Evolutionary conservation across 2,113 vertebrate genomes (phyloP), one percentile per base, ranked within the genome.

Genomic region (Damaliscus lunatus): DNA sequence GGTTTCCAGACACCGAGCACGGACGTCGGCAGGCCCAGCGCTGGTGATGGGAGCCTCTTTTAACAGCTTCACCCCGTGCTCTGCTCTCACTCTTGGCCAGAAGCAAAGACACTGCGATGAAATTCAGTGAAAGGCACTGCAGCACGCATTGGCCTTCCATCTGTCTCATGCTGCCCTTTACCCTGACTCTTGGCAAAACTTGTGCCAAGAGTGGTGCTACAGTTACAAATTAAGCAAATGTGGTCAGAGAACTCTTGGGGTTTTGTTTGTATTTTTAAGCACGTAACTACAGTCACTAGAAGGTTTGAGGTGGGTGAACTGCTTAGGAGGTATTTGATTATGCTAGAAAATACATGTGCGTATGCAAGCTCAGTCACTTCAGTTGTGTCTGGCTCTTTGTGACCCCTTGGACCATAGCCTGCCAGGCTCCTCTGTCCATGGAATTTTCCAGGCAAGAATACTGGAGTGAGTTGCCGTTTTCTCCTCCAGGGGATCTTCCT

Each of bases 131-230:
- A 12, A 17, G 8, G 31, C 78, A 2, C 15, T 4, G 55, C 52
- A 23, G 40, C 16, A 11, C 36, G 2, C 16, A 0, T 12, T 3
- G 29, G 74, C 36, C 52, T 53, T 48, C 17, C 55, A 4, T 40
- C 50, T 0, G 15, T 5, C 67, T 14, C 10, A 3, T 0, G 31
- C 36, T 16, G 23, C 16, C 88, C 57, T n/a, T 59, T 21, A 8
- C 7, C 7, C 62, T 5, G 16, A 6, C 27, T 81, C 33, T 36
- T 50, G 52, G n/a, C 27, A 25, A 36, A 36, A 95, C 29, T 5
- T n/a, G 23, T 13, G 31, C 29, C n/a, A 12, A 27, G 0, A 2
- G 36, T 5, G 12, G 25, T 17, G 8, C 15, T 23, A 16, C 52
- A 60, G 16, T 36, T 10, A 3, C 6, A 29, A 7, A 57, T 31